phyloP scores from a whole-genome alignment of 2,888 invertebrate genomes.

The Microctonus hyperodae region DNA sequence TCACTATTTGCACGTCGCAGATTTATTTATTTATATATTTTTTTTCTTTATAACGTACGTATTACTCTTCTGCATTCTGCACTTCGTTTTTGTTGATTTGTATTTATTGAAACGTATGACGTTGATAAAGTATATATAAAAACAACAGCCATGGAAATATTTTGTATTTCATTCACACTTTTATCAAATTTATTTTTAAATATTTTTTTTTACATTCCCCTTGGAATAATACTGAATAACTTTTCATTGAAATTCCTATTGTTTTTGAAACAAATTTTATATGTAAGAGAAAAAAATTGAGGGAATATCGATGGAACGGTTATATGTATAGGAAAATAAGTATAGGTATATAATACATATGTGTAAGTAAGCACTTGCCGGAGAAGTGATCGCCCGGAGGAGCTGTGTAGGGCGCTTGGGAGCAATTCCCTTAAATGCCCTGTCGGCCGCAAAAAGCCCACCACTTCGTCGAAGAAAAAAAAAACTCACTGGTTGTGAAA shows the following conservation, averaged over 20 bases:
- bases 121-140: neutral
- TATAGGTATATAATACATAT: neutral
- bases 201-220: neutral
- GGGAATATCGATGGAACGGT: neutral
- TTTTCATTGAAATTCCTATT: neutral
- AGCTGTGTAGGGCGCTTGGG: constrained; percentile 49
- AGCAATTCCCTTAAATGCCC: constrained; percentile 63
- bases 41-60: neutral
- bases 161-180: too few relatives aligned
- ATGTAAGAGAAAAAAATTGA: neutral
- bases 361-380: neutral
- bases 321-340: neutral
- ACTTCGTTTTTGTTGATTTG: constrained; percentile 17
- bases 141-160: too few relatives aligned
- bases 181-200: neutral
- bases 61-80: neutral
- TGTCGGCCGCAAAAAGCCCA: constrained; percentile 59
- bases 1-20: constrained; percentile 27
- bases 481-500: constrained; percentile 19
- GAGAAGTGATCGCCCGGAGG: constrained; percentile 9
- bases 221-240: neutral
- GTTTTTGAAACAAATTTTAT: constrained; percentile 1
- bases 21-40: constrained; percentile 12
- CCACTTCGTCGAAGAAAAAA: constrained; percentile 34
- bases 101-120: constrained; percentile 11